These are phyloP conservation scores for Falcunculus frontatus DNA, from an alignment of 2,113 vertebrate genomes.

Conservation along the genomic window DNA sequence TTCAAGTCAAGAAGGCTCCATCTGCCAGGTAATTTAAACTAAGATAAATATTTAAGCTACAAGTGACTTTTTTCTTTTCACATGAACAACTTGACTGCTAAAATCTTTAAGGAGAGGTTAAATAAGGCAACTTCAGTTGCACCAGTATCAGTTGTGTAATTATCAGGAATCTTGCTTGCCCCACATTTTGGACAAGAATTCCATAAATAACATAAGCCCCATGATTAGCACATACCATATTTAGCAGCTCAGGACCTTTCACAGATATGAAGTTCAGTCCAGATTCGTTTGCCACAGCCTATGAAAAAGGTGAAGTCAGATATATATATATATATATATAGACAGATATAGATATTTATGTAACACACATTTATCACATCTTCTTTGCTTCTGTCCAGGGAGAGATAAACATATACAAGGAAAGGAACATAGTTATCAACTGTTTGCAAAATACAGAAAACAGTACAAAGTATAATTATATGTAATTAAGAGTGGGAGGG, in stretches of 20 bases:
- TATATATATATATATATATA: background rate
- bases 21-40: background rate
- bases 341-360: too few species aligned
- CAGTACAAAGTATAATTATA: background rate
- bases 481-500: background rate
- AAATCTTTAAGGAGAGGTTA: background rate
- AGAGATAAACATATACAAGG: background rate
- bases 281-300: constrained; percentile 97
- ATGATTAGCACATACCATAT: constrained; percentile 84
- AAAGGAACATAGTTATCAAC: background rate
- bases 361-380: background rate
- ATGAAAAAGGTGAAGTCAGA: constrained; percentile 30
- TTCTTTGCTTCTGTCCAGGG: background rate
- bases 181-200: background rate
- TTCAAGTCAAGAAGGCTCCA: background rate
- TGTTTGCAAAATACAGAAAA: background rate
- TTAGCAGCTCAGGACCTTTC: constrained; percentile 94
- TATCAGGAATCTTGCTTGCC: background rate
- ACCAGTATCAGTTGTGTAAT: background rate
- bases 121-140: background rate
- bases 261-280: constrained; percentile 98
- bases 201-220: background rate
- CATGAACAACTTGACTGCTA: background rate
- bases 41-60: background rate
- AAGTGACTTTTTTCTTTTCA: background rate